These are phyloP conservation scores for Lypha dubia DNA, from an alignment of 2,888 invertebrate species.

Conservation along the genomic window DNA sequence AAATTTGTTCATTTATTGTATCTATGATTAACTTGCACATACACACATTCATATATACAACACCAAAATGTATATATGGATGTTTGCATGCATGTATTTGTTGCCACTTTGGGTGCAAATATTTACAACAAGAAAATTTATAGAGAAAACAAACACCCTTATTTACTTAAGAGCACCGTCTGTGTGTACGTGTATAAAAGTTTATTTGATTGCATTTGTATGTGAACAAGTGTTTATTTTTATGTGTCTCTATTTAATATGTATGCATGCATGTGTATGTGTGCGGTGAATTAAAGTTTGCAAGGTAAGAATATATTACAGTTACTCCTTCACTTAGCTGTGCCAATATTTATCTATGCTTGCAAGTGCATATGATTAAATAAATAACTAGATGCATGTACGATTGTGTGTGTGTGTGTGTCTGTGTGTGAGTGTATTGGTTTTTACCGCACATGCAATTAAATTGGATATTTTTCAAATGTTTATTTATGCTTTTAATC, in stretches of 20 bases:
- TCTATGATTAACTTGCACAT: background rate
- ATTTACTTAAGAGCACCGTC: constrained; percentile 15
- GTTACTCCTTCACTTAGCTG: constrained; percentile 6
- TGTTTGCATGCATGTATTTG: constrained; percentile 17
- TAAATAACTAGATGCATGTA: too few species aligned
- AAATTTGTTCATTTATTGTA: background rate
- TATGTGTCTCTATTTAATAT: background rate
- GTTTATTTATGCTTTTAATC: constrained; percentile 21
- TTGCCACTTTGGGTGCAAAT: constrained; percentile 34
- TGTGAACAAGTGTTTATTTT: background rate
- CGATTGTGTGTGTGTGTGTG: too few species aligned
- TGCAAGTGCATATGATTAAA: constrained; percentile 11
- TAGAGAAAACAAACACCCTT: constrained; percentile 31
- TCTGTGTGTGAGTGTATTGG: too few species aligned
- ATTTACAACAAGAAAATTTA: constrained; percentile 43
- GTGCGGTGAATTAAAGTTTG: background rate
- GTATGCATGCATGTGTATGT: too few species aligned
- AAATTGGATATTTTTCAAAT: background rate
- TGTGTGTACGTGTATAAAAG: background rate
- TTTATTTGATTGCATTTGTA: background rate
- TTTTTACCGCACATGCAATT: too few species aligned
- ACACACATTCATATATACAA: too few species aligned
- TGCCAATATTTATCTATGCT: constrained; percentile 19
- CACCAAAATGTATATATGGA: background rate
- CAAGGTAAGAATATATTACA: constrained; percentile 26